Percentiles rank a stretch among this genome's conserved stretches.
Evolutionary conservation across 2,113 vertebrate genomes (phyloP).

Genomic region (Chelonoidis abingdonii): DNA sequence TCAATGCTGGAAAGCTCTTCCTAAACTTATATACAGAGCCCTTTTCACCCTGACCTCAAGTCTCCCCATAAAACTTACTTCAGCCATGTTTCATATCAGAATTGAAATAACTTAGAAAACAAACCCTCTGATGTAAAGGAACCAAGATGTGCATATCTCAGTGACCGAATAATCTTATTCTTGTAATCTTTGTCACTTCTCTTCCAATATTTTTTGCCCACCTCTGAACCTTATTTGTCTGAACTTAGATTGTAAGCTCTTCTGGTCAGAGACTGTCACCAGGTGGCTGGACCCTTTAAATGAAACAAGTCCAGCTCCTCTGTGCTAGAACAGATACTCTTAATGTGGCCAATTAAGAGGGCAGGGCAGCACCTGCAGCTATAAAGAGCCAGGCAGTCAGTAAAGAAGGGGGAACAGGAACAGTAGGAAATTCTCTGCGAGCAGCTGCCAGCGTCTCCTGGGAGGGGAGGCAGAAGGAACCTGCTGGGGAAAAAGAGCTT

Average conservation of each 20-base stretch:
- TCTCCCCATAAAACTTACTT: background rate
- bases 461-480: too few species aligned
- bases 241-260: background rate
- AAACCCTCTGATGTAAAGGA: background rate
- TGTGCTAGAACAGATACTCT: too few species aligned
- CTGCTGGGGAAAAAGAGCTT: too few species aligned
- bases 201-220: background rate
- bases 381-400: too few species aligned
- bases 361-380: too few species aligned
- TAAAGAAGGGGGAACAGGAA: too few species aligned
- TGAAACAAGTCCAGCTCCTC: too few species aligned
- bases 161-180: fast-evolving
- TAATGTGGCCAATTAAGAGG: too few species aligned
- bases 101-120: background rate
- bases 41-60: background rate
- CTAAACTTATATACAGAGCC: background rate
- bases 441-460: too few species aligned
- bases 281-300: too few species aligned
- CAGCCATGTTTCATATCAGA: background rate
- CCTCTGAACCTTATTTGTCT: fast-evolving
- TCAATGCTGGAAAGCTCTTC: background rate
- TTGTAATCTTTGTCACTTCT: background rate
- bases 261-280: background rate
- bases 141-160: background rate
- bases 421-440: too few species aligned